A percentile compares a stretch with the other conserved stretches of the same genome.
Evolutionary conservation across 2,888 invertebrate species (phyloP).

Genomic region (Drosophila setosimentum): DNA sequence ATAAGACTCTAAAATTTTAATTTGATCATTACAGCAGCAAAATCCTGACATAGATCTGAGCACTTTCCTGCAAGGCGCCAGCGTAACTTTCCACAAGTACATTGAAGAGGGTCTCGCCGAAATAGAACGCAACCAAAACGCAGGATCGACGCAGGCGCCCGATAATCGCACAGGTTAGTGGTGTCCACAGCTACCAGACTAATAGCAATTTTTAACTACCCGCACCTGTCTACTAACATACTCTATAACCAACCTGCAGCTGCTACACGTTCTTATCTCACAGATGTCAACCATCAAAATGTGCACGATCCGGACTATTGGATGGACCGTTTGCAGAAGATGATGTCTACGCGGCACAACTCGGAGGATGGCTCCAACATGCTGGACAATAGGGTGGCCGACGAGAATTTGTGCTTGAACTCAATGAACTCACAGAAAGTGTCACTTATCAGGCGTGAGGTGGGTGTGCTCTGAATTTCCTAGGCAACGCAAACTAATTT

Average conservation of each 20-base stretch:
- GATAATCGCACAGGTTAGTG: conserved; percentile 73
- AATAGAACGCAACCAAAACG: conserved; percentile 80
- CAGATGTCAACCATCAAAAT: conserved; percentile 74
- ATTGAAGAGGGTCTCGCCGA: conserved; percentile 85
- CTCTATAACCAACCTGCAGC: conserved; percentile 59
- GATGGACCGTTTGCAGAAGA: conserved; percentile 84
- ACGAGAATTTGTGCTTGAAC: conserved; percentile 85
- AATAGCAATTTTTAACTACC: conserved; percentile 41
- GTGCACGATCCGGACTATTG: conserved; percentile 84
- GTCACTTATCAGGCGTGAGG: conserved; percentile 83
- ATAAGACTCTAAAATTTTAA: neutral
- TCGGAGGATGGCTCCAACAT: conserved; percentile 76
- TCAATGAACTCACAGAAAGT: conserved; percentile 83
- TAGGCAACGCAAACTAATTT: neutral
- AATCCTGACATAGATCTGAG: conserved; percentile 85
- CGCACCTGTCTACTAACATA: conserved; percentile 54
- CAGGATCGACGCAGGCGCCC: conserved; percentile 42
- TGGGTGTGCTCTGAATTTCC: conserved; percentile 53
- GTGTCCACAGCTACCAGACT: conserved; percentile 6
- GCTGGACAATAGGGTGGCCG: conserved; percentile 84
- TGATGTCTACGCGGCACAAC: conserved; percentile 76
- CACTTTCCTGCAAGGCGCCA: conserved; percentile 85
- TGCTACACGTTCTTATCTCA: conserved; percentile 78
- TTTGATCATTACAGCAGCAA: conserved; percentile 71
- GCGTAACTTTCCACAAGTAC: conserved; percentile 84